Evolutionary conservation across 2,113 vertebrate species (phyloP), one percentile per base, ranked within the genome.

Genomic region (Menidia beryllina): DNA sequence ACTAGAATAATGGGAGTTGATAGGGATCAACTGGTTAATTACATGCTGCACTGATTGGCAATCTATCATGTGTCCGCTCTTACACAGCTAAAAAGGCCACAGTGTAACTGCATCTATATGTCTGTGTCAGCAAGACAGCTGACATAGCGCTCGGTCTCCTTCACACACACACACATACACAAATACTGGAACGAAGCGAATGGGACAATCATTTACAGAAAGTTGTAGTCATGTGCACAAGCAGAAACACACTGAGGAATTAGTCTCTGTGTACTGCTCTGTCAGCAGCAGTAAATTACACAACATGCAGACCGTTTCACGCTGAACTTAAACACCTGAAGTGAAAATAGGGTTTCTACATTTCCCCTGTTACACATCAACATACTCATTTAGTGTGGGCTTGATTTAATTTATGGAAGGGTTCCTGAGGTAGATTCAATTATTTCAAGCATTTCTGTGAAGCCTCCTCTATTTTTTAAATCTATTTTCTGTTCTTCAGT

Each of bases 11-110:
- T 81, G 67, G 66, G 60, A 76, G 62, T 58, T 89, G 86, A 88
- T 88, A 64, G 49, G 56, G 87, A 88, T 92, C 89, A 91, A 88
- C 88, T 88, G 84, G 79, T 81, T 86, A 89, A 92, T 91, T 65
- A 88, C 73, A 90, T 61, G 80, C 68, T 68, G 55, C 64, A 63
- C 79, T 86, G 81, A 90, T 92, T 89, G 76, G 69, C 57, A 74
- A 80, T 86, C 73, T 50, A 70, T 82, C 72, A 63, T 81, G 60
- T 72, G 72, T 55, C 57, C 59, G 69, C 63, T 71, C 49, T 52
- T 68, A 68, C 66, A 71, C 77, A 49, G 65, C 67, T 74, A 39
- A 79, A 49, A 47, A 47, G 24, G 50, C 20, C 27, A 64, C 25
- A 52, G 25, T 49, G 5, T 0, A 27, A 25, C 36, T 36, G 19